These are phyloP conservation scores for Acanthiza pusilla DNA, from an alignment of 2,797 vertebrate species.

Conservation along the genomic window DNA sequence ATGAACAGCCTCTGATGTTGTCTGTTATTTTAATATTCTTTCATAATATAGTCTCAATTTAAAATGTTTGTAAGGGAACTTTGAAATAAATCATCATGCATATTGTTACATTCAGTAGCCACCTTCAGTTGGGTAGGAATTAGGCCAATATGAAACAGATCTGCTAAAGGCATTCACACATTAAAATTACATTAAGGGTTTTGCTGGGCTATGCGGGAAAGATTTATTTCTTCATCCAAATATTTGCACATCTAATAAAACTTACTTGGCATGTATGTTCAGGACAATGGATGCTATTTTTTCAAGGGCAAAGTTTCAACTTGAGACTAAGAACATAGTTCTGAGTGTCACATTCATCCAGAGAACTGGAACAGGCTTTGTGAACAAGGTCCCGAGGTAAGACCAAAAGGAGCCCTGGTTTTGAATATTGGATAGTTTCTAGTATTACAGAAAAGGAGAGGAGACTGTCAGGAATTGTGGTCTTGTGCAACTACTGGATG, in stretches of 20 bases:
- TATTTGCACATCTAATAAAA: not conserved
- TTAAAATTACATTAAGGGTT: not conserved
- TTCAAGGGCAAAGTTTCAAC: not conserved
- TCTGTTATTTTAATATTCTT: not conserved
- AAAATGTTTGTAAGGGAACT: not conserved
- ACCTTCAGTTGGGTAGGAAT: not conserved
- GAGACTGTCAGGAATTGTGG: not conserved
- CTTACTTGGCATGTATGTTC: not conserved
- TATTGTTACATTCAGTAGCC: not conserved
- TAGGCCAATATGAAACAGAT: not conserved
- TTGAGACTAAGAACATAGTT: not conserved
- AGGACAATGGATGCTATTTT: not conserved
- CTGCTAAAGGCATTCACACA: not conserved
- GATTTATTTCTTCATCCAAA: not conserved
- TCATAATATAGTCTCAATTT: not conserved
- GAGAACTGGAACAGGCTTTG: not conserved
- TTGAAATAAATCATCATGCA: not conserved
- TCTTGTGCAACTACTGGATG: not conserved
- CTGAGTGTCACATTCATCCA: not conserved
- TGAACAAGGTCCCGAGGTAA: not conserved
- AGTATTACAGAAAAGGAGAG: not conserved
- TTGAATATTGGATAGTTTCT: not conserved
- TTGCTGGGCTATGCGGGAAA: not conserved
- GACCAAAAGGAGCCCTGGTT: not conserved
- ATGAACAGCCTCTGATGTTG: not conserved